phyloP scores from a whole-genome alignment of 2,888 invertebrate species.

The Thyatira batis region DNA sequence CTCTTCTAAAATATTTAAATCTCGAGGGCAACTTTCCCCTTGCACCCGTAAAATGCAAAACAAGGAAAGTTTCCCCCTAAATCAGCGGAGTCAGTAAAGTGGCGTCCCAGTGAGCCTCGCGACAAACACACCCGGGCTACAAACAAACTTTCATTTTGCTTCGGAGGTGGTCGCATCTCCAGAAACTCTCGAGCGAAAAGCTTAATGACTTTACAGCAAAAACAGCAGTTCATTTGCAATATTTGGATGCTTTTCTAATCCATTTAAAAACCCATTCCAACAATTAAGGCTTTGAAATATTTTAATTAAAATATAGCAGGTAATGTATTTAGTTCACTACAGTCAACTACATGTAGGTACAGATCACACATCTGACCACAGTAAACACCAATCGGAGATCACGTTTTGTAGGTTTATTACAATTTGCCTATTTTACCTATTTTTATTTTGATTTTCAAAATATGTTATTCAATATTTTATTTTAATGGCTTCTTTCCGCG shows the following conservation, averaged over 20 bases:
- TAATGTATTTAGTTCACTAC: too few species aligned
- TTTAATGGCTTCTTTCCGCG: too few species aligned
- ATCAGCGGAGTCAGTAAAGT: constrained; percentile 62
- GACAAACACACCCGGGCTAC: constrained; percentile 61
- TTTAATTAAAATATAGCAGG: neutral
- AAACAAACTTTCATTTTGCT: constrained; percentile 70
- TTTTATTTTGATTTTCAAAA: too few species aligned
- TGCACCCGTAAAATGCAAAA: constrained; percentile 73
- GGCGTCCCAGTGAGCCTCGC: constrained; percentile 41
- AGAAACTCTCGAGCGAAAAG: constrained; percentile 32
- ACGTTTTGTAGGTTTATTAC: too few species aligned
- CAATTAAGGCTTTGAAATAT: neutral
- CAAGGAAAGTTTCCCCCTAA: constrained; percentile 75
- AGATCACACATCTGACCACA: too few species aligned
- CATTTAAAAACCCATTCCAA: neutral
- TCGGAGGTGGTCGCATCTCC: constrained; percentile 40
- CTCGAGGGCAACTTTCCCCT: constrained; percentile 70
- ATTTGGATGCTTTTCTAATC: neutral
- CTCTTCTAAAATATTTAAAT: constrained; percentile 76
- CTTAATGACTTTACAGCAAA: constrained; percentile 24
- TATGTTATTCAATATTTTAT: too few species aligned
- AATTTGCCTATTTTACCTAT: too few species aligned
- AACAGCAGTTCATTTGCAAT: constrained; percentile 9
- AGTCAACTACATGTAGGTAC: too few species aligned
- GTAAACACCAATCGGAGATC: too few species aligned